These are phyloP conservation scores for Galemys pyrenaicus DNA, from an alignment of 2,113 vertebrate species.

Conservation along the genomic window DNA sequence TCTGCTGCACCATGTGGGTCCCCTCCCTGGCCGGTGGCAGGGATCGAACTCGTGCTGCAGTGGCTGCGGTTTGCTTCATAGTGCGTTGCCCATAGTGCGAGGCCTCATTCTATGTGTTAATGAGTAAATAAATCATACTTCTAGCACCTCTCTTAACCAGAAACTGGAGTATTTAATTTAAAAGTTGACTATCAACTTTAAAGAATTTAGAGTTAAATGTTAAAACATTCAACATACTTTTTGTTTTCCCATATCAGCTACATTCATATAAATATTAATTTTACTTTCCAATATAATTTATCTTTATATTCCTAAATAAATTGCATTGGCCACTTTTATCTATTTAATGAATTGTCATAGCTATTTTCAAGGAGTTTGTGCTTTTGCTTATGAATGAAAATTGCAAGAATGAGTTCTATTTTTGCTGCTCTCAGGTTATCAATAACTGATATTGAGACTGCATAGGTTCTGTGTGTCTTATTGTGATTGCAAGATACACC, in stretches of 20 bases:
- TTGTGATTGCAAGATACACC: background rate
- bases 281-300: slow-evolving; percentile 9
- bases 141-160: background rate
- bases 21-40: too few relatives aligned
- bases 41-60: too few relatives aligned
- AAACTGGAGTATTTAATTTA: background rate
- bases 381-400: background rate
- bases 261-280: background rate
- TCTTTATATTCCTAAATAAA: background rate
- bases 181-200: background rate
- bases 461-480: background rate
- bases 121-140: background rate
- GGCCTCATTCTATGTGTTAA: background rate
- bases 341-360: background rate
- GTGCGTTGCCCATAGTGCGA: too few relatives aligned
- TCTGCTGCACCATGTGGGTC: too few relatives aligned
- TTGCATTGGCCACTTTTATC: background rate
- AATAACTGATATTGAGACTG: background rate
- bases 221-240: background rate
- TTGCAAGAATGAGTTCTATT: background rate
- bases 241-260: background rate
- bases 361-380: background rate
- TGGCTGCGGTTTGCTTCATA: too few relatives aligned
- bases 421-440: background rate
- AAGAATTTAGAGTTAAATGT: too few relatives aligned